Conservation (phyloP, 2,888 invertebrate genomes). For the Netelia virgata region DNA sequence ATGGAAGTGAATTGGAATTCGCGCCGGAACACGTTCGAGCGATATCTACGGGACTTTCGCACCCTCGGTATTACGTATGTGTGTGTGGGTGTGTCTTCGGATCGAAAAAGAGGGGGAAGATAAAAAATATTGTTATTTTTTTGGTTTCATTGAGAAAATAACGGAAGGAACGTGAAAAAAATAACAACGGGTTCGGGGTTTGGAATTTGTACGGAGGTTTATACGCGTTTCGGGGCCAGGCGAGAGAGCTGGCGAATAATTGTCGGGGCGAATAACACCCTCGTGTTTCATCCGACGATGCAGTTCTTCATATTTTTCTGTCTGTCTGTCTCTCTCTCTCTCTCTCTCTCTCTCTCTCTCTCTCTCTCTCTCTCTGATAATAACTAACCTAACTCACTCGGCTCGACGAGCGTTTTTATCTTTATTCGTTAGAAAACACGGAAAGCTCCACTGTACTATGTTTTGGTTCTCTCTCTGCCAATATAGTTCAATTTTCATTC, state of each 20-base stretch:
- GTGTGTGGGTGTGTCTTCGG: too few species aligned
- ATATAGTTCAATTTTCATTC: constrained; percentile 47
- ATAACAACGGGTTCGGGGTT: background rate
- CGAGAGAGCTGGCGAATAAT: constrained; percentile 17
- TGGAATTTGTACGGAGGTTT: background rate
- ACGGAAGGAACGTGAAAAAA: constrained; percentile 27
- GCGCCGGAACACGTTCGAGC: constrained; percentile 40
- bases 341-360: constrained; percentile 8
- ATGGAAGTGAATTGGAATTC: constrained; percentile 58
- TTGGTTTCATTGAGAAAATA: constrained; percentile 38
- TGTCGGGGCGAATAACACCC: constrained; percentile 1
- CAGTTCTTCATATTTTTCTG: background rate
- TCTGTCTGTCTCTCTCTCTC: background rate
- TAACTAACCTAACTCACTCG: constrained; percentile 31
- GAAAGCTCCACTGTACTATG: background rate
- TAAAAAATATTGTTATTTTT: background rate
- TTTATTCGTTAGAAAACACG: constrained; percentile 46
- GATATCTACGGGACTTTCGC: constrained; percentile 23
- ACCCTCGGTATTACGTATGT: background rate
- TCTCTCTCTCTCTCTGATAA: constrained; percentile 24
- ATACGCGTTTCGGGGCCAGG: constrained; percentile 15
- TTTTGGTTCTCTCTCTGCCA: constrained; percentile 1
- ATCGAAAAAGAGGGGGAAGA: background rate
- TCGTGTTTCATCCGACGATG: constrained; percentile 22
- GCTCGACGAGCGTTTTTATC: constrained; percentile 4